These are phyloP conservation scores for Thomomys bottae DNA, from an alignment of 2,113 vertebrate species.

Conservation along the genomic window DNA sequence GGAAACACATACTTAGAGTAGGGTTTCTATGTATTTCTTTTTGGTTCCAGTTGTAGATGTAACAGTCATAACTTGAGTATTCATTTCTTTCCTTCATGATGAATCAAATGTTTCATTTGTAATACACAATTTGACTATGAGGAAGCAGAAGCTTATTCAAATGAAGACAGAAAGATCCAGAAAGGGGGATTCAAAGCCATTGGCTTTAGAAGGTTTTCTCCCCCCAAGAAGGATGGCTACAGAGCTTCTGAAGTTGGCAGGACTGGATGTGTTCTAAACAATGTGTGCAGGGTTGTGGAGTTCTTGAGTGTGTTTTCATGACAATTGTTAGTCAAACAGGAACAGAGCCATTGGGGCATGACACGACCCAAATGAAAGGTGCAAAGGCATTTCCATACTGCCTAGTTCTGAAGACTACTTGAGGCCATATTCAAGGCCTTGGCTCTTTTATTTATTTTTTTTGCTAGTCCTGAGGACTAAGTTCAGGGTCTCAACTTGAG, in stretches of 20 bases:
- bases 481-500: no score
- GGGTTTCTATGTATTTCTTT: no score
- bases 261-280: no score
- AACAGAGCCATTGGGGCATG: background rate
- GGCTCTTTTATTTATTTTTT: no score
- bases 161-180: background rate
- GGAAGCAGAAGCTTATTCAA: background rate
- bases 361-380: background rate
- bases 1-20: background rate
- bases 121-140: background rate
- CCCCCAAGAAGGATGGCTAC: background rate
- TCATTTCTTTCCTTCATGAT: background rate
- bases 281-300: no score
- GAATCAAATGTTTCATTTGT: background rate
- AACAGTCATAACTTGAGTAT: background rate
- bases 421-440: background rate
- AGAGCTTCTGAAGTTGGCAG: rapidly evolving
- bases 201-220: background rate
- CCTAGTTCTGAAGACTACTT: background rate
- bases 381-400: background rate
- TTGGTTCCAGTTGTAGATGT: background rate
- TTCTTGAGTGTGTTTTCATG: background rate
- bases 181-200: background rate
- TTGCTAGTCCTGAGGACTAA: no score
- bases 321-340: background rate